Percentiles rank a stretch among this genome's conserved stretches.
Conservation (phyloP, 1,140 invertebrate genomes). For the Homalodisca vitripennis region DNA sequence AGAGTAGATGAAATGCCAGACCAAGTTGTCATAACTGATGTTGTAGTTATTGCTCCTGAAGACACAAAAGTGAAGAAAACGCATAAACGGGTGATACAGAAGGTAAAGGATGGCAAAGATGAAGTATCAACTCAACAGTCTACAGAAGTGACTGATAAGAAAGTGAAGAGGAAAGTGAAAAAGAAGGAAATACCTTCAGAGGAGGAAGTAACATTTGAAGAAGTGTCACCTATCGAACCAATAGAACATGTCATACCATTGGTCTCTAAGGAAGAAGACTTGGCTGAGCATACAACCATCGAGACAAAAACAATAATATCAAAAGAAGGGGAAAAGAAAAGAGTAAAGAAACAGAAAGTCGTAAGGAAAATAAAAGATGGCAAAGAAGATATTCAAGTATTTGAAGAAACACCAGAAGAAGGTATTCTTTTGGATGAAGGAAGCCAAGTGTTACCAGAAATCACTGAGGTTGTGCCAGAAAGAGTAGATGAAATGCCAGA, state of each 20-base stretch:
- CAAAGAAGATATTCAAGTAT: slow-evolving; percentile 42
- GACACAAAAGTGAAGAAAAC: slow-evolving; percentile 36
- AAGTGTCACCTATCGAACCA: slow-evolving; percentile 38
- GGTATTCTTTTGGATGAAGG: slow-evolving; percentile 30
- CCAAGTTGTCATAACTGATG: slow-evolving; percentile 34
- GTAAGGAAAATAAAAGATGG: slow-evolving; percentile 37
- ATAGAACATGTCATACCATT: slow-evolving; percentile 41
- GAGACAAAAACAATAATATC: slow-evolving; percentile 36
- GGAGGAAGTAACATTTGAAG: slow-evolving; percentile 31
- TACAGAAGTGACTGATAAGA: slow-evolving; percentile 46
- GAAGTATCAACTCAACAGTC: slow-evolving; percentile 40
- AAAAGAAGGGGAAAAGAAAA: slow-evolving; percentile 35
- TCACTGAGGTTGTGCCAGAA: slow-evolving; percentile 21
- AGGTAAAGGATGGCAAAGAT: slow-evolving; percentile 39
- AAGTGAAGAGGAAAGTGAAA: slow-evolving; percentile 46
- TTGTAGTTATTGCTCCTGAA: slow-evolving; percentile 39
- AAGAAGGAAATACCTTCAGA: not conserved
- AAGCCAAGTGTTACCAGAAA: slow-evolving; percentile 17
- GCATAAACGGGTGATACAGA: slow-evolving; percentile 44
- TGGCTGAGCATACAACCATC: slow-evolving; percentile 36
- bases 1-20: slow-evolving; percentile 27
- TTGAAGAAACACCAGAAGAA: slow-evolving; percentile 34
- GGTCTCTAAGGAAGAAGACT: not conserved
- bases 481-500: slow-evolving; percentile 27
- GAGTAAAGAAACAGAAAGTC: slow-evolving; percentile 40